Base-by-base conservation (phyloP, 2,797 vertebrate genomes). In the Helarctos malayanus region DNA sequence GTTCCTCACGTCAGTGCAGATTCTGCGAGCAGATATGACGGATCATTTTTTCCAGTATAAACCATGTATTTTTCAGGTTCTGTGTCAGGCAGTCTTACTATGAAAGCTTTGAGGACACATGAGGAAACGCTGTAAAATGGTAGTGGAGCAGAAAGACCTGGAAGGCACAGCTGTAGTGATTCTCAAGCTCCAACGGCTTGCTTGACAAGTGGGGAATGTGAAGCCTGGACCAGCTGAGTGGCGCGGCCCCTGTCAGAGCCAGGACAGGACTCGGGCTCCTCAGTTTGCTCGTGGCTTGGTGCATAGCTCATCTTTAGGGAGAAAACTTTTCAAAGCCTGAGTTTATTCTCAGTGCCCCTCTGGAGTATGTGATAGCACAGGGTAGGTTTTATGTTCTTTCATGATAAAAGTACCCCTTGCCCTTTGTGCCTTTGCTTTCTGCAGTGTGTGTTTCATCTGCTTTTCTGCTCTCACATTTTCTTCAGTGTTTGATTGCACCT, bases 51-150 rank as follows among this genome's bases (percentile, higher is more conserved):
- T 2, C 21, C 16, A 0, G 2, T 89, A 91, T 49, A 57, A 41
- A 25, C 85, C 65, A 45, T 83, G 10, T 61, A 35, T 73, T 86
- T 93, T 96, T 89, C 47, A 25, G 11, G 35, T 89, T 95, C 38
- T 45, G 15, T 76, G 61, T 57, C 78, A 69, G 83, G 88, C 63
- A 81, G 2, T 95, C 68, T 75, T 88, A 25, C 80, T 68, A 2
- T 41, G 68, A 86, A 57, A 91, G 18, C n/a, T 54, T 0, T 61
- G 86, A 85, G 68, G 47, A 41, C 65, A 19, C 8, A 4, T 6
- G 52, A 84, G 47, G 94, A 82, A 78, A 61, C 29, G 3, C 0
- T 52, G 8, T 91, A 15, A 76, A n/a, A 12, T 38, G 71, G 75
- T 47, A 32, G 25, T 35, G 1, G 18, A 63, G 76, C 81, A 63